These are phyloP conservation scores for Toxonevra muliebris DNA, from an alignment of 2,888 invertebrate species.

Conservation along the genomic window DNA sequence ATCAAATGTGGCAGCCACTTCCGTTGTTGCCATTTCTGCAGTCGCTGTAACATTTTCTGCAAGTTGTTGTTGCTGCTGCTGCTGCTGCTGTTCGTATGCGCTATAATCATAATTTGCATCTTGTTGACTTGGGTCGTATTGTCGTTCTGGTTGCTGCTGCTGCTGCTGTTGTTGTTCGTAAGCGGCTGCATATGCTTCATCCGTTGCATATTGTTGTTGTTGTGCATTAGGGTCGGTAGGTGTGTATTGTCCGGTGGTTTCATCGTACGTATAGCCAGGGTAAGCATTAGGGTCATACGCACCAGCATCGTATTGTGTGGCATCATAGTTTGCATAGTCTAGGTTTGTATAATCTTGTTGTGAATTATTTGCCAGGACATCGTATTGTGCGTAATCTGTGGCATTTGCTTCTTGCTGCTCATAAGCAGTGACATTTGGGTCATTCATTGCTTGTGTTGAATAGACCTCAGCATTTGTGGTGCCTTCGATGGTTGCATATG, in stretches of 20 bases:
- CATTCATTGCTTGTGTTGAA: constrained; percentile 44
- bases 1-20: not conserved
- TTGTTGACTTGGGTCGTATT: constrained; percentile 13
- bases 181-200: constrained; percentile 32
- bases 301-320: constrained; percentile 49
- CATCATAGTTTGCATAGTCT: constrained; percentile 60
- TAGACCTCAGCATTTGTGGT: constrained; percentile 28
- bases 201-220: constrained; percentile 35
- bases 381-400: constrained; percentile 30
- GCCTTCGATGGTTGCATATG: constrained; percentile 46
- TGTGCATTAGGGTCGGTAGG: constrained; percentile 51
- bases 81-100: constrained; percentile 8
- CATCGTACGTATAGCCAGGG: constrained; percentile 61
- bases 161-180: constrained; percentile 30
- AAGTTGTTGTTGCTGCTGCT: constrained; percentile 3
- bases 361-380: constrained; percentile 2
- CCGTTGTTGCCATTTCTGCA: constrained; percentile 9
- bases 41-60: constrained; percentile 9
- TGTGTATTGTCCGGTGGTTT: constrained; percentile 56
- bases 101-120: constrained; percentile 27
- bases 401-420: constrained; percentile 40
- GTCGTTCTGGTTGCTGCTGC: constrained; percentile 8
- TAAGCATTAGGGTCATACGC: constrained; percentile 58
- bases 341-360: constrained; percentile 52
- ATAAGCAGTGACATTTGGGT: constrained; percentile 28